Evolutionary conservation across 2,888 invertebrate genomes (phyloP), one percentile per base, ranked within the genome.

Genomic region (Xestia c-nigrum): DNA sequence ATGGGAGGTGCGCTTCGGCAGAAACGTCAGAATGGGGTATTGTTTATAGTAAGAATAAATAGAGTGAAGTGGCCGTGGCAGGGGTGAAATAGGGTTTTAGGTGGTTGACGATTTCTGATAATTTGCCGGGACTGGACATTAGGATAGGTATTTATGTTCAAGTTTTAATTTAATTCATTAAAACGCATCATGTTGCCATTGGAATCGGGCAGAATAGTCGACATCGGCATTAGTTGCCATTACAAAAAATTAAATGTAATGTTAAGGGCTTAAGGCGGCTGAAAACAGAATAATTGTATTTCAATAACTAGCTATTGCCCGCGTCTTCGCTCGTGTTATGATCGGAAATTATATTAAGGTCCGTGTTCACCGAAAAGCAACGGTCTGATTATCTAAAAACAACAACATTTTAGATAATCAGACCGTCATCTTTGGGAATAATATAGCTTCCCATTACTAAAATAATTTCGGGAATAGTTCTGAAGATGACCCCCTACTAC

Each of bases 1-100:
- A 86, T 88, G 85, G 78, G 74, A 83, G 78, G 78, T 86, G 81
- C 81, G 78, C 75, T 76, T 80, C 75, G 83, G 83, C 85, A 83
- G 75, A 86, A 72, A 83, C 79, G 85, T 85, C 86, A 86, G 69
- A 73, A 78, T 46, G 47, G 83, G 84, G 82, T 80, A 74, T 78
- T 79, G 80, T 72, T 85, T 81, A 74, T 76, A 75, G 75, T 72
- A 72, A 82, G 19, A 76, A 78, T 73, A 84, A 83, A 68, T 67
- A 64, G 61, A 69, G 14, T 55, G 40, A 66, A 47, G 31, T n/a
- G 38, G 16, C 9, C 65, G n/a, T 63, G n/a, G n/a, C 19, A 5
- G n/a, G 40, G 2, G 55, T 81, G 24, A 67, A 55, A 57, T 59
- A 65, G 40, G 38, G 43, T 43, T 46, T 24, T 19, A 12, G 16